Percentiles rank a stretch among this genome's conserved stretches.
These are phyloP conservation scores for Peromyscus maniculatus DNA, from an alignment of 2,113 vertebrate species.

Conservation along the genomic window DNA sequence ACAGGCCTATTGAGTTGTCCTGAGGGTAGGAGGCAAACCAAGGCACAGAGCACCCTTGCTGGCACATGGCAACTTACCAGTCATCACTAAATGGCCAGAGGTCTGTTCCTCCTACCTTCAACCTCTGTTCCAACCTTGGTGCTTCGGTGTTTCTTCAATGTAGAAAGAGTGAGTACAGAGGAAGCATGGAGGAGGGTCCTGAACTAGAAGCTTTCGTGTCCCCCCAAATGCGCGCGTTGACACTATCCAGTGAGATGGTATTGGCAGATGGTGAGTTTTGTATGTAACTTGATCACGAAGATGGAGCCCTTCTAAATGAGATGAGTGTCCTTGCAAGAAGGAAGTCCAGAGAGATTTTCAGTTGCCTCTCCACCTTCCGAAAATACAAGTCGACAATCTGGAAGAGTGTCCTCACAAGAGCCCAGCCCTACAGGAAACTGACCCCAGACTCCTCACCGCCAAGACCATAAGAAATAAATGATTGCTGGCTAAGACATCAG, in stretches of 20 bases:
- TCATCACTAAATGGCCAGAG: not conserved
- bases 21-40: not conserved
- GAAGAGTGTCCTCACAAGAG: not conserved
- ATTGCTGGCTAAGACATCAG: not conserved
- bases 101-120: not conserved
- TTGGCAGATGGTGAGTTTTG: not conserved
- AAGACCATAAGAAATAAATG: not conserved
- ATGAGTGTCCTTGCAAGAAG: not conserved
- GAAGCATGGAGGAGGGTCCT: not conserved
- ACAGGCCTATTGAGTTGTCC: not conserved
- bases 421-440: not conserved
- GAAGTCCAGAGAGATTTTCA: not conserved
- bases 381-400: too few relatives aligned
- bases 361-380: not conserved
- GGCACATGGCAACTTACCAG: not conserved
- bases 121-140: not conserved
- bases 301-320: not conserved
- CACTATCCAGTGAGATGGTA: not conserved
- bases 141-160: not conserved
- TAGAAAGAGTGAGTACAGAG: conserved; percentile 28
- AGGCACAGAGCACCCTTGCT: not conserved
- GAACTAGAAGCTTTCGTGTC: not conserved
- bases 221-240: not conserved
- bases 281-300: not conserved
- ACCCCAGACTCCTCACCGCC: not conserved